Conservation (phyloP, 53 echinoderm and acorn worm genomes). For the Zoroaster sp. region DNA sequence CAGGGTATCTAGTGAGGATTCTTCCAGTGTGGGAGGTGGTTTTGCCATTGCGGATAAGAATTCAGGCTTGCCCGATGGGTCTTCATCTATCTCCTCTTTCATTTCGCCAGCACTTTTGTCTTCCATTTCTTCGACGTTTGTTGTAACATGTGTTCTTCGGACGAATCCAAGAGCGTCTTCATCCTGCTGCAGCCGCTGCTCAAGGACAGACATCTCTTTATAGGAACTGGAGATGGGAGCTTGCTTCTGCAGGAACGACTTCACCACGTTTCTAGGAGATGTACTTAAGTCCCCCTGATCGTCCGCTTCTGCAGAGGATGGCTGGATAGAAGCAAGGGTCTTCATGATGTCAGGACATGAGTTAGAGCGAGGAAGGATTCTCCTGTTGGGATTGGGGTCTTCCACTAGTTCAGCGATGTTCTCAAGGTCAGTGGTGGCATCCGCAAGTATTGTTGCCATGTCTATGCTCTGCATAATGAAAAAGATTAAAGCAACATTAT, state of each 20-base stretch:
- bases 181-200: constrained; percentile 56
- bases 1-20: neutral
- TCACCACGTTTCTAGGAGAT: constrained; percentile 74
- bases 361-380: constrained; percentile 37
- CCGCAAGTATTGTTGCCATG: constrained; percentile 13
- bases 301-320: neutral
- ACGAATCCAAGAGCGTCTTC: neutral
- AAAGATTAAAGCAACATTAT: neutral
- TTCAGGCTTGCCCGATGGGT: neutral
- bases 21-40: neutral
- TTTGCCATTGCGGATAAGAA: neutral
- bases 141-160: neutral
- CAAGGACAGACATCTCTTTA: constrained; percentile 76
- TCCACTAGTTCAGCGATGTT: constrained; percentile 27
- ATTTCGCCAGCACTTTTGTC: neutral
- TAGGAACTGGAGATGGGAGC: constrained; percentile 85
- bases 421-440: constrained; percentile 4
- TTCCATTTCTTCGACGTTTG: neutral
- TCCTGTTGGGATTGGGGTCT: neutral
- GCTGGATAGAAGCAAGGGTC: neutral
- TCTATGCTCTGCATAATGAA: neutral
- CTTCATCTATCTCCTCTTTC: neutral
- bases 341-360: constrained; percentile 69
- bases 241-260: constrained; percentile 61
- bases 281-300: constrained; percentile 26